Base-by-base conservation (phyloP, 2,113 vertebrate species). In the Puffinus mauretanicus region DNA sequence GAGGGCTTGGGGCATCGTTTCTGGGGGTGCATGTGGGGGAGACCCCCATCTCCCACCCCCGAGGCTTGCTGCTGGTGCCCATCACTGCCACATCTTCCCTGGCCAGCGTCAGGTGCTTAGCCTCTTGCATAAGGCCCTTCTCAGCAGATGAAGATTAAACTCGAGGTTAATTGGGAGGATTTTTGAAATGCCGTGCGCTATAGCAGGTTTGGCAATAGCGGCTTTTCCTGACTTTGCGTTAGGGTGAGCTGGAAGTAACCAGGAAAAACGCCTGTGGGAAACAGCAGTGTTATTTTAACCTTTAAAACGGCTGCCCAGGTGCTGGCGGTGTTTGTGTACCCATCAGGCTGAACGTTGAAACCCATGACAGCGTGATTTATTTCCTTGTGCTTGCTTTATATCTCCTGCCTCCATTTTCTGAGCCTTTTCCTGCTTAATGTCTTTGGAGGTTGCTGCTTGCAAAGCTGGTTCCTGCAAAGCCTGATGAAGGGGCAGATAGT, bases 401-500 rank as follows among this genome's bases (percentile, higher is more conserved):
- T 44, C 67, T 90, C 38, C 62, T 83, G 64, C 83, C 77, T 91
- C 77, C 84, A 77, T 89, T 83, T 93, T 73, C 60, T 40, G 61
- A 79, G n/a, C 11, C 13, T 62, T 38, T 46, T 34, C 26, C 47
- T 73, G 58, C 67, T 69, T 1, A 6, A 7, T 86, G 76, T 26
- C 49, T 60, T 77, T 47, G 49, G 52, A 86, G 14, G 64, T 15
- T 69, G 46, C 40, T 3, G 4, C 91, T 86, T 57, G 66, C 75
- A 46, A 42, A 83, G 91, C 86, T 86, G 29, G 66, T 80, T 88
- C 66, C 32, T 90, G 86, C 40, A 34, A 36, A 51, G 34, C 57
- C 42, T 72, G 86, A 92, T 88, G 46, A 42, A 72, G 62, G 46
- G 22, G 34, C 58, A 65, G 62, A 76, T 92, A 40, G 27, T 2